These are phyloP conservation scores for Garra rufa DNA, from an alignment of 2,113 vertebrate species.

Conservation along the genomic window DNA sequence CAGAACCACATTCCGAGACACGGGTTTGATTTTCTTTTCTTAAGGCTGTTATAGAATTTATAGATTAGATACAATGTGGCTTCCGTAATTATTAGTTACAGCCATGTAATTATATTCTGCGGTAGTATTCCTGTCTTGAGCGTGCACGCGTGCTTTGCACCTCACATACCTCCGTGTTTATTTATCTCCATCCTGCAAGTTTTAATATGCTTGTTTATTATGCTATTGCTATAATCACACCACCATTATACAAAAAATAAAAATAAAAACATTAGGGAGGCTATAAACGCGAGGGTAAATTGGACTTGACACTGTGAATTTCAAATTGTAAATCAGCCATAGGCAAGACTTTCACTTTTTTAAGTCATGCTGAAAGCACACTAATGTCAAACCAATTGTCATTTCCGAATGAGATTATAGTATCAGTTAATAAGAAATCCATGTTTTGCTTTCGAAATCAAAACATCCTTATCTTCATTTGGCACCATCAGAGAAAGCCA, in stretches of 20 bases:
- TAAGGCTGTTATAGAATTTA: constrained; percentile 47
- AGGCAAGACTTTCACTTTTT: neutral
- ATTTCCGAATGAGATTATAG: neutral
- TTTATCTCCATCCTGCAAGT: neutral
- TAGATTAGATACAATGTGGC: constrained; percentile 47
- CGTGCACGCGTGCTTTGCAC: constrained; percentile 11
- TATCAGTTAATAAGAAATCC: constrained; percentile 25
- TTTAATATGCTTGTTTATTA: constrained; percentile 33
- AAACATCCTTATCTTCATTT: constrained; percentile 11
- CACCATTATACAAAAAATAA: neutral
- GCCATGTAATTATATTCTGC: constrained; percentile 48
- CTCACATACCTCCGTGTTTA: neutral
- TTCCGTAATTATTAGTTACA: constrained; percentile 50
- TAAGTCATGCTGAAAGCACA: neutral
- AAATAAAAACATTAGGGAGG: neutral
- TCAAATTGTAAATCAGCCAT: constrained; percentile 3
- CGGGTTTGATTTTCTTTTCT: constrained; percentile 50
- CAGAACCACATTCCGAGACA: constrained; percentile 45
- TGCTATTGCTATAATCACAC: constrained; percentile 16
- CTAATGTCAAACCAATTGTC: constrained; percentile 12
- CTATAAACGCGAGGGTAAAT: neutral
- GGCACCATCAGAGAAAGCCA: neutral
- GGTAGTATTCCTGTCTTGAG: constrained; percentile 25
- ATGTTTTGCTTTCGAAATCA: constrained; percentile 13
- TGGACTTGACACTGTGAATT: neutral